Conservation (phyloP, 2,888 invertebrate species). For the Lasioglossum vierecki region DNA sequence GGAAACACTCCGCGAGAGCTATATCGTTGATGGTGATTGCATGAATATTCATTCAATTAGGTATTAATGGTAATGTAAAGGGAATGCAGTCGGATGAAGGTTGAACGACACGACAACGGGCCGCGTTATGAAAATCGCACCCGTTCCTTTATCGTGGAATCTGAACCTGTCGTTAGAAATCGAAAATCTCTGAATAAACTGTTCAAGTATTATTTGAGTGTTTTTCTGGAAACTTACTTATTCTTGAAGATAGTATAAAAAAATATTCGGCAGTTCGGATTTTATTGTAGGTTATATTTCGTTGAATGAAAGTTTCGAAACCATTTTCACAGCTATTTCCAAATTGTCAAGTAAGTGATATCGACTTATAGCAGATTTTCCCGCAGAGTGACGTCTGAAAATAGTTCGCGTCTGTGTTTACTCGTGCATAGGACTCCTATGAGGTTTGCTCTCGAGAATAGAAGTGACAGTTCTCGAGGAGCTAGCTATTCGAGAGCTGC, state of each 20-base stretch:
- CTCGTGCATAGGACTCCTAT: background rate
- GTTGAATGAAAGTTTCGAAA: background rate
- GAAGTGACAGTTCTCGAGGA: conserved; percentile 1
- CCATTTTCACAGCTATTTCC: background rate
- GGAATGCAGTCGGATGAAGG: background rate
- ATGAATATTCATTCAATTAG: conserved; percentile 20
- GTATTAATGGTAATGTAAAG: conserved; percentile 5
- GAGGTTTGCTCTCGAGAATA: conserved; percentile 1
- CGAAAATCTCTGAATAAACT: background rate
- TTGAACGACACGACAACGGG: background rate
- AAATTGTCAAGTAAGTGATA: background rate
- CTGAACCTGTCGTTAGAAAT: background rate
- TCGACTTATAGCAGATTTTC: conserved; percentile 7
- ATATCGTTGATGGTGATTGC: conserved; percentile 1
- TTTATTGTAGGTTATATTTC: background rate
- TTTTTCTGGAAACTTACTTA: background rate
- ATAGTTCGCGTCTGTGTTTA: background rate
- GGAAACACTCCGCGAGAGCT: background rate
- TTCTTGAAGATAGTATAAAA: background rate
- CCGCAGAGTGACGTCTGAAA: background rate
- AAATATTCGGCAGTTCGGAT: too few relatives aligned
- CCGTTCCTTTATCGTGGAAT: too few relatives aligned
- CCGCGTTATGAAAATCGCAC: background rate
- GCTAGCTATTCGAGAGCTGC: background rate
- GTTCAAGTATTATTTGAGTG: background rate